Conservation (phyloP, 2,113 vertebrate genomes). For the Apteryx mantelli region DNA sequence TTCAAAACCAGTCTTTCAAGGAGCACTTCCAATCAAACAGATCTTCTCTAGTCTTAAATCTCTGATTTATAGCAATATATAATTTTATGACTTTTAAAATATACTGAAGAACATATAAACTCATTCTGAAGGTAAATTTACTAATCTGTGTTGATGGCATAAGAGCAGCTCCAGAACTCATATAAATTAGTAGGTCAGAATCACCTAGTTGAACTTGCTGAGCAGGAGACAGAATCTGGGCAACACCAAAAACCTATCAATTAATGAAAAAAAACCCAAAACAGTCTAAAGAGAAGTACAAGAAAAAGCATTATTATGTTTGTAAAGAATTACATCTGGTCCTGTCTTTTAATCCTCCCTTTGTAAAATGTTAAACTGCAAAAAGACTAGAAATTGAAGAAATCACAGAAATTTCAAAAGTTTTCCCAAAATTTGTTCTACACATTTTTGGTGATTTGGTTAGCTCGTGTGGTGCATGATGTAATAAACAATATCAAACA, state of each 20-base stretch:
- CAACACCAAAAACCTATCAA: not conserved
- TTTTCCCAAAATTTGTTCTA: not conserved
- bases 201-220: not conserved
- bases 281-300: not conserved
- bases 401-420: not conserved
- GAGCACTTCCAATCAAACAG: fast-evolving
- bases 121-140: not conserved
- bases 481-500: not conserved
- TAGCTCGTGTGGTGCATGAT: not conserved
- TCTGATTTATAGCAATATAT: not conserved
- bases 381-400: not conserved
- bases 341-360: not conserved
- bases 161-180: not conserved
- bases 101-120: not conserved
- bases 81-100: not conserved
- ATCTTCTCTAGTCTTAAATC: not conserved
- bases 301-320: not conserved
- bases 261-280: not conserved
- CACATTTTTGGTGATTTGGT: not conserved
- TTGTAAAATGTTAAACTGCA: not conserved
- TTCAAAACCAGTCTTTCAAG: not conserved
- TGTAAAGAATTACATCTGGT: not conserved
- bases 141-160: not conserved
- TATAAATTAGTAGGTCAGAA: not conserved
- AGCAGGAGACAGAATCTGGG: not conserved